Conservation (phyloP, 1,140 invertebrate genomes). For the Marisa cornuarietis region DNA sequence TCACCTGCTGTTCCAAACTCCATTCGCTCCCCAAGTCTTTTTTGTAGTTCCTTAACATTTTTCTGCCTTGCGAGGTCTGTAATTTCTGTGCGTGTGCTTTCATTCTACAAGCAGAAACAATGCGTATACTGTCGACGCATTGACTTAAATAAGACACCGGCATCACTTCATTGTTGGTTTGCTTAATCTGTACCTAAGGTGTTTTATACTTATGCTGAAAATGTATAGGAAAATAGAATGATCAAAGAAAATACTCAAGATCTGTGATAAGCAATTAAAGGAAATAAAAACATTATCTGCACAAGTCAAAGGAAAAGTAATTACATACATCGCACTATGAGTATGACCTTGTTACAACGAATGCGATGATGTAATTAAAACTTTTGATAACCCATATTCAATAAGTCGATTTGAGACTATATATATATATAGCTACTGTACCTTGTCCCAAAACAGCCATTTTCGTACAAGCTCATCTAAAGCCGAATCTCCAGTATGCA, state of each 20-base stretch:
- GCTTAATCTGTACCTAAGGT: neutral
- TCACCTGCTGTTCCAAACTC: conserved; percentile 86
- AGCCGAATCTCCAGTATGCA: conserved; percentile 37
- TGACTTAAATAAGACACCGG: no score
- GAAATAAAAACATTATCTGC: neutral
- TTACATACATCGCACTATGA: no score
- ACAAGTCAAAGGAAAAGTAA: neutral
- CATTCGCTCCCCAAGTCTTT: conserved; percentile 75
- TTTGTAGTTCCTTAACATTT: conserved; percentile 69
- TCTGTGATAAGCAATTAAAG: neutral
- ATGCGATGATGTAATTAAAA: neutral
- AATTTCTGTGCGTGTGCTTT: conserved; percentile 69
- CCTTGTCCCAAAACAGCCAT: conserved; percentile 76
- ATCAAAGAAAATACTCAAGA: no score
- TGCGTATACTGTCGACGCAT: no score
- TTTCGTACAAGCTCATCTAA: conserved; percentile 72
- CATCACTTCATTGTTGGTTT: no score
- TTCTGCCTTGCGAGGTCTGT: conserved; percentile 66
- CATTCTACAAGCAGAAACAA: conserved; percentile 46
- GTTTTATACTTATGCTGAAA: neutral
- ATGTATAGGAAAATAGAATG: neutral
- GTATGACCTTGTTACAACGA: no score
- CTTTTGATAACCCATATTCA: neutral
- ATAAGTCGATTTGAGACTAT: conserved; percentile 4
- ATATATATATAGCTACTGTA: conserved; percentile 41